Percentiles rank a stretch among this genome's conserved stretches.
phyloP scores from a whole-genome alignment of 2,113 vertebrate species.

The Ictalurus punctatus region DNA sequence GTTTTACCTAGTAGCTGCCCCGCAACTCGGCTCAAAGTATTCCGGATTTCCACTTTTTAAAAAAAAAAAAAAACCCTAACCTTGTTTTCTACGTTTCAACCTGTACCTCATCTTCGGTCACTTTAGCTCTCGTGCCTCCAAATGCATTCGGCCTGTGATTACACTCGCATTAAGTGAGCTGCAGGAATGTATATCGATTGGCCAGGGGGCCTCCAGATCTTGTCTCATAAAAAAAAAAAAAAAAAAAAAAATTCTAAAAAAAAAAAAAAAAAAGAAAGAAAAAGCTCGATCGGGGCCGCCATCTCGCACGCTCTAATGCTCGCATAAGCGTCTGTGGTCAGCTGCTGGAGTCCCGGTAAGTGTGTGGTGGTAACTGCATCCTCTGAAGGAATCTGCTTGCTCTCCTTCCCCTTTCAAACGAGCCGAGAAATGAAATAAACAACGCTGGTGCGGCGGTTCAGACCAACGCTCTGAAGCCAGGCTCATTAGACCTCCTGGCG shows the following conservation, averaged over 20 bases:
- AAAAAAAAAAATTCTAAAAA: too few species aligned
- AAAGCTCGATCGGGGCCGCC: conserved; percentile 62
- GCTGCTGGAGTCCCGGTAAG: conserved; percentile 71
- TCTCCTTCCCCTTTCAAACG: conserved; percentile 62
- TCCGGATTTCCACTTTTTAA: conserved; percentile 49
- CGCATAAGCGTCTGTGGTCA: conserved; percentile 68
- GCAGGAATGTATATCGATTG: conserved; percentile 76
- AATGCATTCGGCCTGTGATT: conserved; percentile 70
- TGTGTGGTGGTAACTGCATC: conserved; percentile 78
- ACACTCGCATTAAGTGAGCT: conserved; percentile 71
- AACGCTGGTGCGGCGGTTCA: conserved; percentile 59
- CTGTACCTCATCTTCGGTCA: conserved; percentile 60
- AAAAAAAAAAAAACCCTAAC: conserved; percentile 57
- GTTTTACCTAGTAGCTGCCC: conserved; percentile 59
- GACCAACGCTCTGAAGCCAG: conserved; percentile 45
- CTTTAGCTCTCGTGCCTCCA: conserved; percentile 59
- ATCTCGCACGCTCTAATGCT: conserved; percentile 68
- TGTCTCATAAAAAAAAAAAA: conserved; percentile 49
- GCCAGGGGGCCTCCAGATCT: conserved; percentile 59
- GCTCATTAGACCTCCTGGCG: conserved; percentile 47
- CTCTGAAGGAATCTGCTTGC: conserved; percentile 69
- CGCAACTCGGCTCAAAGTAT: conserved; percentile 48
- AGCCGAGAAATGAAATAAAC: conserved; percentile 71
- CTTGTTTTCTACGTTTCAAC: conserved; percentile 59
- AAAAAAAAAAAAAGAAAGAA: background rate